Evolutionary conservation across 2,113 vertebrate species (phyloP).

Genomic region (Tragelaphus imberbis): DNA sequence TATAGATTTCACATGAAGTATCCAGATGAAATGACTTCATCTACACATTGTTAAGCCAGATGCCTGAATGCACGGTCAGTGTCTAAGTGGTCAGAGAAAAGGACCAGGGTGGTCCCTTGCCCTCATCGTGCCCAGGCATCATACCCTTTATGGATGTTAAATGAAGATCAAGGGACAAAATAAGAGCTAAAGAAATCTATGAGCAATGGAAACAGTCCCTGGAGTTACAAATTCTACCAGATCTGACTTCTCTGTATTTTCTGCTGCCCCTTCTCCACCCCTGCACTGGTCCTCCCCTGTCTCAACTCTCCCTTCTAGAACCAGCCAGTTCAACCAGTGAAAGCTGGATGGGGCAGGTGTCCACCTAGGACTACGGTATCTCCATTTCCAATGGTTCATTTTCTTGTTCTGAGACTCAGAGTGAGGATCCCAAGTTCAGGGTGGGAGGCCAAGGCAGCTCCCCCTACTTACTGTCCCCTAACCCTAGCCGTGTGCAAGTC

Average conservation of each 20-base stretch:
- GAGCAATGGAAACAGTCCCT: not conserved
- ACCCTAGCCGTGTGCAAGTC: not conserved
- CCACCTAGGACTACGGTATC: not conserved
- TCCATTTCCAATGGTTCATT: not conserved
- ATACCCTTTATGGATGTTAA: not conserved
- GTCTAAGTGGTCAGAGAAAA: not conserved
- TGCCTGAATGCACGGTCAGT: not conserved
- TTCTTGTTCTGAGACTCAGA: not conserved
- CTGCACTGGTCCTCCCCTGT: not conserved
- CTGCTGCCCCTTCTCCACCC: not conserved
- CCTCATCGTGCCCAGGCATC: not conserved
- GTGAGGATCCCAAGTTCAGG: not conserved
- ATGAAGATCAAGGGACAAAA: not conserved
- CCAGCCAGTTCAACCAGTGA: not conserved
- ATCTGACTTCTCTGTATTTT: not conserved
- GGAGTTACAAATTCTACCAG: not conserved
- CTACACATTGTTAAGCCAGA: not conserved
- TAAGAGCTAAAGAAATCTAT: not conserved
- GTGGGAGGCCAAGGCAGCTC: not conserved
- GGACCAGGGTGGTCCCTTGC: not conserved
- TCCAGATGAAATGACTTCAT: not conserved
- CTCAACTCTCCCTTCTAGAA: not conserved
- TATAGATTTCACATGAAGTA: conserved; percentile 9
- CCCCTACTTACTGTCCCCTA: not conserved
- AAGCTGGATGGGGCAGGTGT: not conserved